Base-by-base conservation (phyloP, 2,113 vertebrate genomes). In the Odontesthes bonariensis region DNA sequence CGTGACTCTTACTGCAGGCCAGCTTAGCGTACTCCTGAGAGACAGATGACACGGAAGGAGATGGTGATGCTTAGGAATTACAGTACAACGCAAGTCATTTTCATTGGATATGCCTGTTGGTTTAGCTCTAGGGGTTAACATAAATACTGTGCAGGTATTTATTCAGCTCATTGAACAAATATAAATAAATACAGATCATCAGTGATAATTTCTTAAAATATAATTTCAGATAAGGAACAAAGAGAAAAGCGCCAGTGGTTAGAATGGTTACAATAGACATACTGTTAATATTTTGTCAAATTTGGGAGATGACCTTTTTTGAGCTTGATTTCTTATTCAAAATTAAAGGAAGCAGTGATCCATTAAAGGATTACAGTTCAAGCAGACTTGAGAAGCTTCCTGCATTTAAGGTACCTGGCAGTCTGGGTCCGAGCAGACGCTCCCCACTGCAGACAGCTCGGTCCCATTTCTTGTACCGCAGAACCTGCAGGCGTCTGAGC, bases 401-500 rank as follows among this genome's bases (percentile, higher is more conserved):
- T 49, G 46, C 6, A n/a, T 49, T 23, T 44, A 10, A 22, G 11
- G 33, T 70, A 99, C 98, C 96, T 99, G 97, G 84, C 98, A 99
- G 75, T 99, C 98, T 38, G 95, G 89, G 79, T 99, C 98, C 13
- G 98, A 95, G 88, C 98, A 99, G 73, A 99, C 98, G 0, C 98
- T 99, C 51, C 98, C 98, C 54, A 99, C 98, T 31, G 98, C 95
- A 6, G 98, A 99, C 42, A 99, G 77, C 81, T 99, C 98, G 0
- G 98, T 99, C 55, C 98, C 97, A 42, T 95, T 98, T 86, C 98
- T 95, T 31, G 97, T 99, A 0, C 98, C 98, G 87, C 98, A 99
- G 94, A 99, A 99, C 38, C 98, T 96, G 85, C 98, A 99, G 0
- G 96, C 96, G 75, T 99, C 98, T 0, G 96, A 98, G 88, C 97